A percentile compares a stretch with the other conserved stretches of the same genome.
These are phyloP conservation scores for Rhimphoctona megacephalus DNA, from an alignment of 2,888 invertebrate genomes.

Conservation along the genomic window DNA sequence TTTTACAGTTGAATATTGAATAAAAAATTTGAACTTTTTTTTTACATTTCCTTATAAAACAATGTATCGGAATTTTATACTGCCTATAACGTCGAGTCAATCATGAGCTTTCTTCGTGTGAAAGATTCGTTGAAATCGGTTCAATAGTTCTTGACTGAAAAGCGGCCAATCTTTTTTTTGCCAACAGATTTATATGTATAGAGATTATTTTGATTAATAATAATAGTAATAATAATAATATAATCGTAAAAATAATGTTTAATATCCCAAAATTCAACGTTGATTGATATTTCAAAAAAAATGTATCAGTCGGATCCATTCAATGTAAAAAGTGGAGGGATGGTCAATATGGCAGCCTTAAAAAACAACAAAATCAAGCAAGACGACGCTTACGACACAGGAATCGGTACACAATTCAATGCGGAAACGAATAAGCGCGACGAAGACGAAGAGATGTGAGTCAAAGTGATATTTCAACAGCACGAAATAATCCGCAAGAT, in stretches of 20 bases:
- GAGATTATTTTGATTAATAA: too few species aligned
- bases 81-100: too few species aligned
- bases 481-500: background rate
- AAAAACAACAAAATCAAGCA: conserved; percentile 93
- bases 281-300: background rate
- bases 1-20: too few species aligned
- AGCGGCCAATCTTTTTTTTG: too few species aligned
- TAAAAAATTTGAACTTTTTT: too few species aligned
- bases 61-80: too few species aligned
- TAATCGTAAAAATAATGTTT: background rate
- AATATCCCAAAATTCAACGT: background rate
- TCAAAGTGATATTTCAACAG: background rate
- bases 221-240: too few species aligned
- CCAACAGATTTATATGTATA: too few species aligned
- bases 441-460: conserved; percentile 98
- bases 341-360: conserved; percentile 94
- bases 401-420: conserved; percentile 98
- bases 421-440: conserved; percentile 99
- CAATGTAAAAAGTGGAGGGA: conserved; percentile 93
- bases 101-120: too few species aligned
- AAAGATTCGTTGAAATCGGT: too few species aligned
- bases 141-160: too few species aligned
- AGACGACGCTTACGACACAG: conserved; percentile 96
- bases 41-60: too few species aligned
- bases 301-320: conserved; percentile 89